Conservation (phyloP, 2,797 vertebrate species). For the Hippocampus kuda region DNA sequence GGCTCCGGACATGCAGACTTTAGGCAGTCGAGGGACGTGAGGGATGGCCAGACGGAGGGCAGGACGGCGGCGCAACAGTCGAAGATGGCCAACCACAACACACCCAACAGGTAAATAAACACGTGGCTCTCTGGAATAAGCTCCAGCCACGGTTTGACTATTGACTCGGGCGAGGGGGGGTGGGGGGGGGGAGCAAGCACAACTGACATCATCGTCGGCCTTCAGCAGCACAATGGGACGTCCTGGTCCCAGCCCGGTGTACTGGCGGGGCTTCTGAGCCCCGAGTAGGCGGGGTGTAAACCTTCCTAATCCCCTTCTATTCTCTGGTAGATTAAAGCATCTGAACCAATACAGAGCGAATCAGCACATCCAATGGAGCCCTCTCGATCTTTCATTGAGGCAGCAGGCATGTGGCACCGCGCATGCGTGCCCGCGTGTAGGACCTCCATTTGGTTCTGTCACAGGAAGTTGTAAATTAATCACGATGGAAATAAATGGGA, state of each 20-base stretch:
- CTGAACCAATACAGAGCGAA: slow-evolving; percentile 65
- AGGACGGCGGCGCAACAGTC: slow-evolving; percentile 39
- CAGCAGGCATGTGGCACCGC: slow-evolving; percentile 26
- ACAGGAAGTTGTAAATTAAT: background rate
- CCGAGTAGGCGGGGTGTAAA: slow-evolving; percentile 26
- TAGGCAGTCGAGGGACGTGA: slow-evolving; percentile 51
- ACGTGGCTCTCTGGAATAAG: background rate
- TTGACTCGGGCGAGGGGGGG: slow-evolving; percentile 21
- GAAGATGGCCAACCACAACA: slow-evolving; percentile 47
- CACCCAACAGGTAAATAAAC: slow-evolving; percentile 42
- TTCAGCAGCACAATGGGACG: slow-evolving; percentile 38
- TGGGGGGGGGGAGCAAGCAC: slow-evolving; percentile 32
- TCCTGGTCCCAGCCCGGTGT: slow-evolving; percentile 33
- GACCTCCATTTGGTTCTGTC: background rate
- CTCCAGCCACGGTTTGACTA: slow-evolving; percentile 10
- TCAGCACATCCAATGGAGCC: slow-evolving; percentile 67
- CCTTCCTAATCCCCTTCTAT: slow-evolving; percentile 64
- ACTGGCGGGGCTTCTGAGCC: slow-evolving; percentile 26
- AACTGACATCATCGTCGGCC: slow-evolving; percentile 57
- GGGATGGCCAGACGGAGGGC: slow-evolving; percentile 51
- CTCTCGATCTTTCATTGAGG: slow-evolving; percentile 44
- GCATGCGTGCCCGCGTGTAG: slow-evolving; percentile 12
- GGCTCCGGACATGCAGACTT: slow-evolving; percentile 52
- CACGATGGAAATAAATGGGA: background rate
- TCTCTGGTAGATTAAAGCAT: slow-evolving; percentile 66